Evolutionary conservation across 1,140 invertebrate genomes (phyloP).

Genomic region (Cepaea nemoralis): DNA sequence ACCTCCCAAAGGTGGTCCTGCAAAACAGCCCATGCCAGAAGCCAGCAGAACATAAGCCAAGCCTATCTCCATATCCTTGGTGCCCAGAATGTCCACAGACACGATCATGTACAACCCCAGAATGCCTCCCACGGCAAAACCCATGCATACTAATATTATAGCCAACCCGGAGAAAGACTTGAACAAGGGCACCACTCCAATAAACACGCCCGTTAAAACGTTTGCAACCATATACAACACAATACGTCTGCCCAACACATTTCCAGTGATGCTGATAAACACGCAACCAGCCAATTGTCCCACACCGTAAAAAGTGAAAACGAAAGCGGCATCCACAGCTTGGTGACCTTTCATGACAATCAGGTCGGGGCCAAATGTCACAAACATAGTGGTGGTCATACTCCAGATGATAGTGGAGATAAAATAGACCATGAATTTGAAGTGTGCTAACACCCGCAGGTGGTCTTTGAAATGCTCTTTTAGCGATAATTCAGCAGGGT

Average conservation of each 20-base stretch:
- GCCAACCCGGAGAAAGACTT: slow-evolving; percentile 38
- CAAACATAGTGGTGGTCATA: slow-evolving; percentile 48
- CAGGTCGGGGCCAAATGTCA: slow-evolving; percentile 55
- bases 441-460: slow-evolving; percentile 45
- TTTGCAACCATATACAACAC: slow-evolving; percentile 53
- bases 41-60: slow-evolving; percentile 60
- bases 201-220: slow-evolving; percentile 46
- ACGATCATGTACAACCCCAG: slow-evolving; percentile 57
- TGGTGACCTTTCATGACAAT: slow-evolving; percentile 44
- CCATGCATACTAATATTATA: slow-evolving; percentile 43
- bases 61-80: slow-evolving; percentile 51
- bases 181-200: slow-evolving; percentile 42
- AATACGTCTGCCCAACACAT: slow-evolving; percentile 50
- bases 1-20: slow-evolving; percentile 63
- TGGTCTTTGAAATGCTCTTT: slow-evolving; percentile 34
- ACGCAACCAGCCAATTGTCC: slow-evolving; percentile 54
- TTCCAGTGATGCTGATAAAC: slow-evolving; percentile 53
- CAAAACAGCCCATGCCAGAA: slow-evolving; percentile 59
- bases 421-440: slow-evolving; percentile 55
- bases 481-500: not conserved
- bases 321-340: slow-evolving; percentile 44
- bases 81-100: slow-evolving; percentile 53
- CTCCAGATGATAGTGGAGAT: slow-evolving; percentile 61
- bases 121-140: slow-evolving; percentile 56
- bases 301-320: slow-evolving; percentile 49